Percentiles rank a stretch among this genome's conserved stretches.
Conservation (phyloP, 2,113 vertebrate genomes). For the Albula goreensis region DNA sequence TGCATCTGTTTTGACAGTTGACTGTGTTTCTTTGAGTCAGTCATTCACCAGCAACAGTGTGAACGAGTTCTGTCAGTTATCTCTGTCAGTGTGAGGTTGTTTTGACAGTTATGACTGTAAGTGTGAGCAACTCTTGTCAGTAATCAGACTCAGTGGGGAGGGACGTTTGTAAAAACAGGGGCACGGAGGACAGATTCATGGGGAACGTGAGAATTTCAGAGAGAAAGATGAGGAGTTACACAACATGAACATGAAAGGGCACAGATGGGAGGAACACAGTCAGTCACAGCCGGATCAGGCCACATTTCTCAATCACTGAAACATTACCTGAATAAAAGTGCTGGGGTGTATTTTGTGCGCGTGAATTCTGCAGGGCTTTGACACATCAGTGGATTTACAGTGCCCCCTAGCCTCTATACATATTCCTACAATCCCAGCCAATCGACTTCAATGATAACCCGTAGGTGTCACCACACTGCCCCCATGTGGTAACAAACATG, state of each 20-base stretch:
- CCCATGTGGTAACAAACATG: neutral
- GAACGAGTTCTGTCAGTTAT: neutral
- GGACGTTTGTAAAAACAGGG: too few relatives aligned
- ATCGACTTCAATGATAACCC: neutral
- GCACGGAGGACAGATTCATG: too few relatives aligned
- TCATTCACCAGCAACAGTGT: neutral
- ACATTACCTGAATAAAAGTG: neutral
- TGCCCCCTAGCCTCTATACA: neutral
- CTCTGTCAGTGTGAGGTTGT: neutral
- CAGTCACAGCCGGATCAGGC: neutral
- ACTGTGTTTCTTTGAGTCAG: neutral
- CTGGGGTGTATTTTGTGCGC: neutral
- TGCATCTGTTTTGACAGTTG: neutral
- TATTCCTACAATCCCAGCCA: neutral
- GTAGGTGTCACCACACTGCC: neutral
- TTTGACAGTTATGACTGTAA: neutral
- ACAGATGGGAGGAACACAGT: neutral
- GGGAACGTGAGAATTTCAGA: neutral
- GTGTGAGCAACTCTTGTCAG: neutral
- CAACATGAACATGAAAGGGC: neutral
- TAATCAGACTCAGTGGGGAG: too few relatives aligned
- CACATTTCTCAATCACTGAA: neutral
- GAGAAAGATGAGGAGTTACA: neutral
- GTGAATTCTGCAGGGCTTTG: neutral
- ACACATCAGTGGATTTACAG: neutral